Evolutionary conservation across 2,888 invertebrate species (phyloP), one percentile per base, ranked within the genome.

Genomic region (Drosophila setosimentum): DNA sequence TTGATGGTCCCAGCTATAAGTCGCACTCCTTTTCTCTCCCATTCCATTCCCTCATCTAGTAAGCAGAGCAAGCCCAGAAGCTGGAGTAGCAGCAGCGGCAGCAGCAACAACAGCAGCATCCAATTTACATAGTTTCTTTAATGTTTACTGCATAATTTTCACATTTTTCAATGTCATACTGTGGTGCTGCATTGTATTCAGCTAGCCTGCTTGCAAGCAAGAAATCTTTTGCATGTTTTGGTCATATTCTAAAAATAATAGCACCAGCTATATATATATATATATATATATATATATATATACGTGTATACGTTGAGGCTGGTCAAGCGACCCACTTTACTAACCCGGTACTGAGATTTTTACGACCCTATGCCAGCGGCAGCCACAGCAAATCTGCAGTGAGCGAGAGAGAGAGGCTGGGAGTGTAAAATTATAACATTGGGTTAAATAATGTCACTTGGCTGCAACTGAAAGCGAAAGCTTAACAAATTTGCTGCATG

Each of bases 141-240:
- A 87, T 88, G 87, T 87, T 83, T 78, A 76, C 91, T 90, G 92
- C 92, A 92, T 92, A 92, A 92, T 92, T 91, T 92, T 88, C 87
- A 83, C 92, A 92, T 92, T 91, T 92, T 91, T 92, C 92, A 92
- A 91, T 91, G 92, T 91, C 92, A 92, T 85, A 76, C 84, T 86
- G 51, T 68, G 80, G 70, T 57, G 74, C 77, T 78, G 80, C 84
- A 87, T 77, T 87, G 80, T 78, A 68, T 73, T 67, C 70, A 48
- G 49, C 66, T 37, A 40, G 55, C 30, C 42, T 49, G 62, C 55
- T 60, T 58, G 79, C 79, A 74, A 68, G 66, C 87, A 67, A 83
- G 78, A 88, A 88, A 87, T 90, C 80, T 80, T 90, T 88, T 90
- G 91, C 91, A 89, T 89, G 89, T 87, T 91, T 88, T 70, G 91